Conservation (phyloP, 2,113 vertebrate genomes). For the Zapus hudsonius region DNA sequence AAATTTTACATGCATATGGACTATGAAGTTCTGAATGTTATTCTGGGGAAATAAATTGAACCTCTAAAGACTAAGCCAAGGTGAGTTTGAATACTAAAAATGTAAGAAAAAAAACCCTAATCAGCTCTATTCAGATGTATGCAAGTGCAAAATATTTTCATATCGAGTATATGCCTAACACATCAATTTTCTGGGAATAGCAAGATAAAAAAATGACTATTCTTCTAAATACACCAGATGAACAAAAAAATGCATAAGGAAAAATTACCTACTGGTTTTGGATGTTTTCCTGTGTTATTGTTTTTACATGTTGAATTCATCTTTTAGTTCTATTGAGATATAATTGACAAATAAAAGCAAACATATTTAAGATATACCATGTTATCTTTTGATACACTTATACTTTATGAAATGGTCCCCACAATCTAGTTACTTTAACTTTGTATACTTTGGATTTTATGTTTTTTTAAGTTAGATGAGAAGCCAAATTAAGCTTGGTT, state of each 20-base stretch:
- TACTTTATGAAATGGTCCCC: neutral
- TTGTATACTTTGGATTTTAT: neutral
- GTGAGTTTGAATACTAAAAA: slow-evolving; percentile 14
- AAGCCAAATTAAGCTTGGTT: neutral
- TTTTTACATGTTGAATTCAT: neutral
- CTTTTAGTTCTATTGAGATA: neutral
- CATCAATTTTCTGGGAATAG: neutral
- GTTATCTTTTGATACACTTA: neutral
- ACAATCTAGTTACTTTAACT: neutral
- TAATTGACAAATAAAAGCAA: neutral
- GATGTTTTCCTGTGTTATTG: neutral
- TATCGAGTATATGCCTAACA: neutral
- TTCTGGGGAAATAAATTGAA: slow-evolving; percentile 21
- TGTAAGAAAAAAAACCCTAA: slow-evolving; percentile 3
- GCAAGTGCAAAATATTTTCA: neutral
- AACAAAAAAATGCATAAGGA: neutral
- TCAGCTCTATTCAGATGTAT: neutral
- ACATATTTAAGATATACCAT: neutral
- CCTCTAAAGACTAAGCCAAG: slow-evolving; percentile 13
- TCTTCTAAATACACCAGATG: neutral
- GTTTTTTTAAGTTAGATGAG: neutral
- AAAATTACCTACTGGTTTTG: neutral
- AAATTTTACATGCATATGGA: neutral
- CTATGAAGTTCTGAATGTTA: neutral
- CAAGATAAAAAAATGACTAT: slow-evolving; percentile 5